These are phyloP conservation scores for Leptinotarsa haldemani DNA, from an alignment of 2,888 invertebrate species.

Conservation along the genomic window DNA sequence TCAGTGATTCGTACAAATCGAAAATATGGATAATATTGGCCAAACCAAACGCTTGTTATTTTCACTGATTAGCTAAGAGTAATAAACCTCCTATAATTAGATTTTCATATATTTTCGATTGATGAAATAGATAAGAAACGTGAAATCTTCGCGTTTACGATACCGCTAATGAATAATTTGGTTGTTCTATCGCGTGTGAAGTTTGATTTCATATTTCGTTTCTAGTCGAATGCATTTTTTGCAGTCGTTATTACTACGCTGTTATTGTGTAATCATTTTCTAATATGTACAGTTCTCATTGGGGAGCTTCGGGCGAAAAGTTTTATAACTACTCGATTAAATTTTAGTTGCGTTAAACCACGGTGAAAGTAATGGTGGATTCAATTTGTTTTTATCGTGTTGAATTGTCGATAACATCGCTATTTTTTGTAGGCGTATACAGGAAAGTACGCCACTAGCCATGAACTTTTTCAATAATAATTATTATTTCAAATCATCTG, in stretches of 20 bases:
- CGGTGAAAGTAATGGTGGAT: constrained; percentile 3
- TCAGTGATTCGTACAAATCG: too few relatives aligned
- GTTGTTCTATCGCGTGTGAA: constrained; percentile 17
- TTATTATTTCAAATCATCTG: too few relatives aligned
- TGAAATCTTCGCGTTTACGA: neutral
- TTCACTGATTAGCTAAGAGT: neutral
- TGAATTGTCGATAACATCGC: neutral
- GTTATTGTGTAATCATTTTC: constrained; percentile 11
- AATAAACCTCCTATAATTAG: neutral
- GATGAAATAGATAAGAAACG: constrained; percentile 8
- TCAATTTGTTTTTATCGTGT: neutral
- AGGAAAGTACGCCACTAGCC: neutral
- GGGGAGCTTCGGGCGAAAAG: neutral
- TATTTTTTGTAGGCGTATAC: neutral
- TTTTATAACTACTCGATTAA: neutral
- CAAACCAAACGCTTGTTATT: neutral
- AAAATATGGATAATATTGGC: too few relatives aligned
- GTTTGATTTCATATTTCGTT: constrained; percentile 16
- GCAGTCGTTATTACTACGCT: neutral
- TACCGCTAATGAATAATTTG: neutral
- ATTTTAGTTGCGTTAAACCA: neutral
- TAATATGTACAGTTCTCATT: neutral
- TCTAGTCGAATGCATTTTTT: constrained; percentile 10
- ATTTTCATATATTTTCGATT: constrained; percentile 1
- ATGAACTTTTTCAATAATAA: neutral